Evolutionary conservation across 1,140 invertebrate genomes (phyloP), one percentile per base, ranked within the genome.

Genomic region (Ephestia elutella): DNA sequence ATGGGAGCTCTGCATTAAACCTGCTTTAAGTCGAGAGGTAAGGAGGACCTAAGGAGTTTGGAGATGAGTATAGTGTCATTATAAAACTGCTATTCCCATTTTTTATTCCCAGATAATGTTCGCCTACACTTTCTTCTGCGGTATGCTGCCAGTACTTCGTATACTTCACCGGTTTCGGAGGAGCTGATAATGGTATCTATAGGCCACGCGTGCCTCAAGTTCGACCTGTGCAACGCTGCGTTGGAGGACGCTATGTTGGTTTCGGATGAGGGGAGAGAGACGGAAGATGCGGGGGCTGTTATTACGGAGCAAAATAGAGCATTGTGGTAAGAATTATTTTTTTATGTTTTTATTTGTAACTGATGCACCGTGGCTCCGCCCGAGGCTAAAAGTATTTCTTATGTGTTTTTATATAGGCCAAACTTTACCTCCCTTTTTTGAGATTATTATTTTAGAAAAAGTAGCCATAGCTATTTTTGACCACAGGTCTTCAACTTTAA

Each of bases 161-260:
- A 1, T 69, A 69, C 7, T 80, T 73, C 7, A 61, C 57, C 0
- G 73, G 73, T 0, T 77, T 68, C 59, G 78, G n/a, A 81, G n/a
- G 71, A 65, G 0, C 75, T 78, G 53, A 78, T 77, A 13, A 70
- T 70, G 0, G 15, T 80, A 19, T 68, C 54, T 11, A 71, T 78
- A 8, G 74, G 73, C 57, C 78, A 80, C 59, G 73, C 73, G 0
- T 80, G 78, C 54, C 18, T 80, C 54, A 80, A 80, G 55, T 73
- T 80, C 62, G 48, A 70, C 28, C n/a, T 81, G 28, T 69, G 62
- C 20, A 75, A 74, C 32, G 59, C 54, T n/a, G 60, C 55, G 0
- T 57, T 81, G 15, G 69, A 72, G 2, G 71, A 75, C 2, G 74
- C 76, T 0, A 57, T 77, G 55, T 50, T 18, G 25, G 50, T 50